Evolutionary conservation across 2,888 invertebrate genomes (phyloP), one percentile per base, ranked within the genome.

Genomic region (Andricus curvator): DNA sequence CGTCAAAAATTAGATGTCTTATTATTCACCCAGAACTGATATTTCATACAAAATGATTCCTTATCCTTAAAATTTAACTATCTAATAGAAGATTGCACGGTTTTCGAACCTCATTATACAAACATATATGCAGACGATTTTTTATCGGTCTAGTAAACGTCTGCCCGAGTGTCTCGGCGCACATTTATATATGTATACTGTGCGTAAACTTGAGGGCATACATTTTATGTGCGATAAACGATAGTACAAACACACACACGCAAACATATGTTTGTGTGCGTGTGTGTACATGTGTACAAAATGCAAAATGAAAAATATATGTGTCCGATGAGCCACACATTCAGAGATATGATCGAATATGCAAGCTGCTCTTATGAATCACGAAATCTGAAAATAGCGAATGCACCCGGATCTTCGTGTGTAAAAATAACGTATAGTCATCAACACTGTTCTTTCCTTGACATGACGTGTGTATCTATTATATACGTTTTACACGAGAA

Each of bases 311-410:
- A 20, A 48, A 17, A 33, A n/a, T 37, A n/a, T n/a, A 67, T 67
- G n/a, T 2, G 20, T 17, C 48, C 5, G 41, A n/a, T n/a, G n/a
- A 37, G 22, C 4, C 33, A 37, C 37, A 67, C 22, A 67, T n/a
- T 37, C 8, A 13, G 20, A 41, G 67, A 41, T 13, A 67, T 41
- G 41, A 67, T 22, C n/a, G 67, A 67, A 67, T 67, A 67, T 67
- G 67, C 67, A 67, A 67, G 41, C 41, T 67, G 67, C 41, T 67
- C n/a, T 41, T 41, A 67, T 67, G 67, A 67, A 67, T 67, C 67
- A 67, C 13, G 41, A 41, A 67, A 41, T 22, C 67, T 41, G 67
- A 67, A 65, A 67, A 67, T 67, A 67, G 67, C 67, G 41, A 41
- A 67, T 41, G 67, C 41, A 67, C 41, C 41, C 22, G 67, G 22